Conservation (phyloP, 2,888 invertebrate species). For the Aphodius granarius region DNA sequence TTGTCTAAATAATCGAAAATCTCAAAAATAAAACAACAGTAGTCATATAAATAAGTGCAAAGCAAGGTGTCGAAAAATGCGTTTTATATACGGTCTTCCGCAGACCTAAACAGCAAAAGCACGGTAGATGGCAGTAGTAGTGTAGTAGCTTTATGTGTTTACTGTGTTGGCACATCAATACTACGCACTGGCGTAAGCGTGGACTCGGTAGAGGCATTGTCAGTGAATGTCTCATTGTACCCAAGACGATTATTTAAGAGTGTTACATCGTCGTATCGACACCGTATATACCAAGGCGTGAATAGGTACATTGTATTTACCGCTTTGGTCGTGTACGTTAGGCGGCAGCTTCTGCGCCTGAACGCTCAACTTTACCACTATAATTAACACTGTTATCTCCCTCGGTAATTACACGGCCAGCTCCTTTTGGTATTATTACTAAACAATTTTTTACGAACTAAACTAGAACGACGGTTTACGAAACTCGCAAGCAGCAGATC, state of each 20-base stretch:
- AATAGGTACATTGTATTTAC: background rate
- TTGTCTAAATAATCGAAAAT: too few species aligned
- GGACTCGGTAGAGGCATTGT: background rate
- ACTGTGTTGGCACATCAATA: background rate
- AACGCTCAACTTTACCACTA: background rate
- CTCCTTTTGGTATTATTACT: background rate
- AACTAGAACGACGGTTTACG: background rate
- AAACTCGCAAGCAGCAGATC: background rate
- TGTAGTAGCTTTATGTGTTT: background rate
- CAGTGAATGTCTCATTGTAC: constrained; percentile 18
- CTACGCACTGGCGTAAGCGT: background rate
- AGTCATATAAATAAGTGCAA: background rate
- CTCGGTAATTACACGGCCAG: background rate
- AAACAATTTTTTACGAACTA: background rate
- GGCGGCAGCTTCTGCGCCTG: background rate
- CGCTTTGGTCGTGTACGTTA: background rate
- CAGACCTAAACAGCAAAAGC: background rate
- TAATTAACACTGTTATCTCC: background rate
- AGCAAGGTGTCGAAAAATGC: background rate
- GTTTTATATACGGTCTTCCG: background rate
- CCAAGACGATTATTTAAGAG: constrained; percentile 10
- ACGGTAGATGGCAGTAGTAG: background rate
- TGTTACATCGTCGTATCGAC: background rate
- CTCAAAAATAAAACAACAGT: too few species aligned
- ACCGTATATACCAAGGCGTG: background rate